Conservation (phyloP, 2,113 vertebrate genomes). For the Aphyosemion australe region DNA sequence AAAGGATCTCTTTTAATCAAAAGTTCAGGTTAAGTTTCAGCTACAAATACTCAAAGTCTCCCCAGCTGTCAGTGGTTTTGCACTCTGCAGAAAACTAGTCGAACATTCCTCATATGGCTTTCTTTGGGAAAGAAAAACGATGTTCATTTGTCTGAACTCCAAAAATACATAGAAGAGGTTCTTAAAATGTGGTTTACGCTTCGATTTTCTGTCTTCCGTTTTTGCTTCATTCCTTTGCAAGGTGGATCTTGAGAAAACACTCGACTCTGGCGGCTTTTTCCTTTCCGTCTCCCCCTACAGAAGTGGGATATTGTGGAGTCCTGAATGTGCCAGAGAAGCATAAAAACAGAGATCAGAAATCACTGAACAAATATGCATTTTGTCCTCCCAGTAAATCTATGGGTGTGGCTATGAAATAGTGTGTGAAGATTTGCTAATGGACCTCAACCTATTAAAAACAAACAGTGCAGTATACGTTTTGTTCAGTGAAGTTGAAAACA, state of each 20-base stretch:
- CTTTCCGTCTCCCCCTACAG: neutral
- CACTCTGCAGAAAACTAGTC: conserved; percentile 30
- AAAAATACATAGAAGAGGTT: conserved; percentile 36
- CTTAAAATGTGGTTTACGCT: neutral
- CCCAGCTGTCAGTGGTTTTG: conserved; percentile 22
- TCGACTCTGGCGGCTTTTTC: neutral
- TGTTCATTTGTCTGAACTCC: conserved; percentile 42
- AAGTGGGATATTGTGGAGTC: neutral
- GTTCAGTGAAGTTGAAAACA: no score
- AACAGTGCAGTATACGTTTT: no score
- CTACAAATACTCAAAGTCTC: conserved; percentile 20
- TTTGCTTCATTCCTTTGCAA: neutral
- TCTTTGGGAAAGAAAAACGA: conserved; percentile 41
- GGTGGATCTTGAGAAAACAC: neutral
- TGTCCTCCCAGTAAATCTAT: neutral
- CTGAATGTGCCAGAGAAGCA: neutral
- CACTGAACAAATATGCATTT: no score
- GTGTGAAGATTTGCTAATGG: neutral
- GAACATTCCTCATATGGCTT: conserved; percentile 64
- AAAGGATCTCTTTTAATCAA: conserved; percentile 25
- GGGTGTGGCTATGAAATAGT: neutral
- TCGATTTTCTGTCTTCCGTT: neutral
- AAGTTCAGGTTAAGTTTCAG: conserved; percentile 34
- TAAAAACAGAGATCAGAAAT: neutral
- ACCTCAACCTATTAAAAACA: neutral